These are phyloP conservation scores for Scophthalmus maximus DNA, from an alignment of 2,113 vertebrate species.

Conservation along the genomic window DNA sequence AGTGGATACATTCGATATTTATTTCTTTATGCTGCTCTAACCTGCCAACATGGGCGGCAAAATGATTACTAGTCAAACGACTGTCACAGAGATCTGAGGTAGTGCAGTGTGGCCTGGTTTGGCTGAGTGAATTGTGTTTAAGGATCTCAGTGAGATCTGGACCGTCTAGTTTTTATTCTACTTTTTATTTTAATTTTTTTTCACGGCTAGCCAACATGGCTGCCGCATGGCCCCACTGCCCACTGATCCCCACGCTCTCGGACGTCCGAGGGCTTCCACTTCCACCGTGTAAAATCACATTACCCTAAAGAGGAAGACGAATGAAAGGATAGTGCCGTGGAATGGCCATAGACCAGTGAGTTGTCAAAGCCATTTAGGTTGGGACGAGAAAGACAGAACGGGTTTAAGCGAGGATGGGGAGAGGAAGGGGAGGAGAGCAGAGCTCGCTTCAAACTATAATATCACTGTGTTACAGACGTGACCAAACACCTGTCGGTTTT, in stretches of 20 bases:
- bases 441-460: constrained; percentile 33
- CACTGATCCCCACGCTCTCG: constrained; percentile 50
- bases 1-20: not conserved
- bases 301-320: constrained; percentile 88
- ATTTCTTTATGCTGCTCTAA: not conserved
- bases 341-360: constrained; percentile 85
- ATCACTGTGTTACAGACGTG: constrained; percentile 12
- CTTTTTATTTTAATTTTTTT: not conserved
- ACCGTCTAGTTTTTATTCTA: not conserved
- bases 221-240: constrained; percentile 61
- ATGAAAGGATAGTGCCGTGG: constrained; percentile 84
- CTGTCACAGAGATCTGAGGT: too few species aligned
- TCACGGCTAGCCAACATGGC: constrained; percentile 68
- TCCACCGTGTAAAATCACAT: constrained; percentile 80
- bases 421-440: constrained; percentile 2
- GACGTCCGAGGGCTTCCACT: constrained; percentile 54
- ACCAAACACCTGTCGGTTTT: constrained; percentile 28
- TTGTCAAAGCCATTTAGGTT: constrained; percentile 89
- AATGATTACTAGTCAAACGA: too few species aligned
- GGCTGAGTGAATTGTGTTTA: too few species aligned
- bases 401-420: not conserved
- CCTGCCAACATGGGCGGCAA: too few species aligned
- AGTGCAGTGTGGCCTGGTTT: too few species aligned
- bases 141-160: too few species aligned
- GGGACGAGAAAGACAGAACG: constrained; percentile 19